Evolutionary conservation across 1,140 invertebrate species (phyloP).

Genomic region (roundworm (Caenorhabditis elegans)): DNA sequence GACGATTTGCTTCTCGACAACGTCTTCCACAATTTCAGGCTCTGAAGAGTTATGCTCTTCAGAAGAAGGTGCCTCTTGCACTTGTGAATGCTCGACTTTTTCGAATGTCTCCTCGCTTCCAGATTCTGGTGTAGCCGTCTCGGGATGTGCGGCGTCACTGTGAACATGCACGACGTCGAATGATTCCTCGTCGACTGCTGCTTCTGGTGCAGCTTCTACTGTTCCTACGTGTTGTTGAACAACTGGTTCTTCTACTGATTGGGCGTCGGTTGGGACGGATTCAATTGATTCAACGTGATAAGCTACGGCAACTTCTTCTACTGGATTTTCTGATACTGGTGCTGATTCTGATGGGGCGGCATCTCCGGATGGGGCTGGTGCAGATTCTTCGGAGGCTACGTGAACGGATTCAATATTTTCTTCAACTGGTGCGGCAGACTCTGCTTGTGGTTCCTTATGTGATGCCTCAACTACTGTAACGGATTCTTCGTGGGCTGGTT

Average conservation of each 20-base stretch:
- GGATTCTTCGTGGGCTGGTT: too few relatives aligned
- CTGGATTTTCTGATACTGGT: not conserved
- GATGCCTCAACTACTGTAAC: not conserved
- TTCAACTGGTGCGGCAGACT: not conserved
- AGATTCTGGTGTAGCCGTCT: constrained; percentile 6
- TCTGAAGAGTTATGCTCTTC: constrained; percentile 12
- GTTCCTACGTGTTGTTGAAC: not conserved
- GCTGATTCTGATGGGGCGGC: too few relatives aligned
- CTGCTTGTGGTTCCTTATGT: not conserved
- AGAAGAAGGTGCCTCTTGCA: constrained; percentile 12
- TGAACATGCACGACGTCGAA: not conserved
- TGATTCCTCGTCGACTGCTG: not conserved
- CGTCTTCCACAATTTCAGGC: constrained; percentile 31
- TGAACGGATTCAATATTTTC: not conserved
- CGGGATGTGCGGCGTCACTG: not conserved
- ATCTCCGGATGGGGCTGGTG: too few relatives aligned
- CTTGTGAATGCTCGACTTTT: constrained; percentile 31
- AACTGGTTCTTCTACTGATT: not conserved
- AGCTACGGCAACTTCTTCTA: not conserved
- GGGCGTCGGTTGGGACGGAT: not conserved
- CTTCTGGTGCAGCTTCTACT: not conserved
- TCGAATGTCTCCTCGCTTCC: constrained; percentile 21
- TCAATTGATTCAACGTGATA: constrained; percentile 8
- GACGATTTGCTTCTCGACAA: constrained; percentile 11
- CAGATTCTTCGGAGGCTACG: not conserved